Evolutionary conservation across 2,888 invertebrate species (phyloP).

Genomic region (Luffia ferchaultella): DNA sequence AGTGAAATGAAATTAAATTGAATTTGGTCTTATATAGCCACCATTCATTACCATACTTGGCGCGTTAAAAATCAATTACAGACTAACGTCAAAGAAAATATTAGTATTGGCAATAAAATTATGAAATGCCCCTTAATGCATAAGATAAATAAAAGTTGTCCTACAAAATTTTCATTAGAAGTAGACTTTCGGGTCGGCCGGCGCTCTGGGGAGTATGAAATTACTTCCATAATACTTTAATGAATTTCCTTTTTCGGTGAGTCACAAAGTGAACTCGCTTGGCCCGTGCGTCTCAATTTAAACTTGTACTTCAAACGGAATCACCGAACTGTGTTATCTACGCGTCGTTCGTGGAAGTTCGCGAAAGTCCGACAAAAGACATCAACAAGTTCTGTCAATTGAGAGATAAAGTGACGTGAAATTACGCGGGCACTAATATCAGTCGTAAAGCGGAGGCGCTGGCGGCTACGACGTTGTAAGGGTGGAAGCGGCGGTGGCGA

Average conservation of each 20-base stretch:
- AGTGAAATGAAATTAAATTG: no score
- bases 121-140: not conserved
- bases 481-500: no score
- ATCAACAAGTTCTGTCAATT: slow-evolving; percentile 48
- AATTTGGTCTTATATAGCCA: no score
- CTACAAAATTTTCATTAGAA: not conserved
- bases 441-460: slow-evolving; percentile 31
- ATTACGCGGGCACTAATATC: slow-evolving; percentile 47
- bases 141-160: not conserved
- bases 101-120: not conserved
- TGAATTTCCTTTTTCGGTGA: not conserved
- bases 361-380: slow-evolving; percentile 33
- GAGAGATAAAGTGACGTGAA: slow-evolving; percentile 56
- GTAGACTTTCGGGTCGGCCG: not conserved
- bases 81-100: not conserved
- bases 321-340: slow-evolving; percentile 7
- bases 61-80: no score
- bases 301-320: slow-evolving; percentile 1
- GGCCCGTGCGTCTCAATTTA: not conserved
- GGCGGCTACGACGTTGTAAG: slow-evolving; percentile 20
- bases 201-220: not conserved
- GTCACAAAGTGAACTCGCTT: not conserved
- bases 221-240: not conserved
- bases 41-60: no score
- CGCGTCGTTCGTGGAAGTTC: slow-evolving; percentile 10